Percentiles rank a stretch among this genome's conserved stretches.
These are phyloP conservation scores for Aegypius monachus DNA, from an alignment of 2,113 vertebrate genomes.

Conservation along the genomic window DNA sequence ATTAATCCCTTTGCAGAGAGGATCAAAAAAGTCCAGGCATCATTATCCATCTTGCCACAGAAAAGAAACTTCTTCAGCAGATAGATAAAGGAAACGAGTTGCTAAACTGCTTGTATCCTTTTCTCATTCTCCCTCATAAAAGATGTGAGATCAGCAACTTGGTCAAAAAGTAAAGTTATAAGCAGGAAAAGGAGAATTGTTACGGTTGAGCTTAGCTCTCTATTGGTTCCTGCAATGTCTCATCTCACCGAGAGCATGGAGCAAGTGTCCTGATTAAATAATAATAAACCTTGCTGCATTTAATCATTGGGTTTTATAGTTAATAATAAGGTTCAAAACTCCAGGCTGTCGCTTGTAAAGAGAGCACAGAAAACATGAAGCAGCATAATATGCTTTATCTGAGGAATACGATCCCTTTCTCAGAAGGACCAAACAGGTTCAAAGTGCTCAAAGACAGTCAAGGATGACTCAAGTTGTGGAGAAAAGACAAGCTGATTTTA, in stretches of 20 bases:
- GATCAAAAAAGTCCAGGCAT: not conserved
- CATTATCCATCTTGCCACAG: not conserved
- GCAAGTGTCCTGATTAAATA: conserved; percentile 9
- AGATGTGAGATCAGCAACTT: not conserved
- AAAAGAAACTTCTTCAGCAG: not conserved
- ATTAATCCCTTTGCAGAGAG: not conserved
- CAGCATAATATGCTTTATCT: not conserved
- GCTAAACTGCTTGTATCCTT: not conserved
- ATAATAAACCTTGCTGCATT: not conserved
- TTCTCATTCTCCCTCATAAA: not conserved
- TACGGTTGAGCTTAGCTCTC: not conserved
- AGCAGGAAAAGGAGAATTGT: not conserved
- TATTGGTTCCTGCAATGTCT: not conserved
- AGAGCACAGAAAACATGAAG: not conserved
- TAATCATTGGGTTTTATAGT: conserved; percentile 7
- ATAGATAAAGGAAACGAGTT: not conserved
- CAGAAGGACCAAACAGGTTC: not conserved
- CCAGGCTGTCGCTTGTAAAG: not conserved
- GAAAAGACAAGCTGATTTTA: not conserved
- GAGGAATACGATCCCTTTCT: not conserved
- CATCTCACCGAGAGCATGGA: not conserved
- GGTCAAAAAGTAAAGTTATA: not conserved
- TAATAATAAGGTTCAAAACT: not conserved
- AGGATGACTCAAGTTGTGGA: not conserved
- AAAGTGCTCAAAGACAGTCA: not conserved